phyloP scores from a whole-genome alignment of 2,888 invertebrate genomes.

The Hermaeophaga mercurialis region DNA sequence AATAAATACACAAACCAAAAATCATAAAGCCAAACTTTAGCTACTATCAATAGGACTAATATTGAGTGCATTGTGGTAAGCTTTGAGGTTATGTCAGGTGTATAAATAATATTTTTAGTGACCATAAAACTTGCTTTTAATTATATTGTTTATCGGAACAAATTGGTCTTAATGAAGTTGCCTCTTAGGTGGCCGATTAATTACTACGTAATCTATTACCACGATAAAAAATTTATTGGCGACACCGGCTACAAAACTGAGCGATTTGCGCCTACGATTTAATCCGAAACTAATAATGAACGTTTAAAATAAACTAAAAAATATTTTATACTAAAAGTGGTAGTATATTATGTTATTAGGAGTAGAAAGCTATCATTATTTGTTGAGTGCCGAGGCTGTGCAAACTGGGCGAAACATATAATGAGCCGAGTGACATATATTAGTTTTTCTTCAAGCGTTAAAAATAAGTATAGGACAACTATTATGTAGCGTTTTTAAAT shows the following conservation, averaged over 20 bases:
- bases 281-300: no score
- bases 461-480: no score
- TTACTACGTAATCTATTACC: slow-evolving; percentile 15
- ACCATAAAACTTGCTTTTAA: slow-evolving; percentile 31
- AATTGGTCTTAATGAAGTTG: slow-evolving; percentile 38
- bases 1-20: no score
- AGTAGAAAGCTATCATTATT: no score
- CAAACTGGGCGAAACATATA: no score
- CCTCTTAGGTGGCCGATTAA: slow-evolving; percentile 38
- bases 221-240: slow-evolving; percentile 21
- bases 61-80: slow-evolving; percentile 3
- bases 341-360: no score
- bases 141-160: slow-evolving; percentile 37
- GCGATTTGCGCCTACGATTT: neutral
- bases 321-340: no score
- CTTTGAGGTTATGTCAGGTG: slow-evolving; percentile 23
- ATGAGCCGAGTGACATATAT: no score
- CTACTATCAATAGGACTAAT: neutral
- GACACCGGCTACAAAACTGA: neutral
- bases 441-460: no score
- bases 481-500: no score
- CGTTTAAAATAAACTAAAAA: no score
- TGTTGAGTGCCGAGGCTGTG: no score
- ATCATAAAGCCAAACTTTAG: neutral
- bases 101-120: slow-evolving; percentile 28